A percentile compares a stretch with the other conserved stretches of the same genome.
Evolutionary conservation across 1,140 invertebrate genomes (phyloP).

Genomic region (Adoxophyes honmai): DNA sequence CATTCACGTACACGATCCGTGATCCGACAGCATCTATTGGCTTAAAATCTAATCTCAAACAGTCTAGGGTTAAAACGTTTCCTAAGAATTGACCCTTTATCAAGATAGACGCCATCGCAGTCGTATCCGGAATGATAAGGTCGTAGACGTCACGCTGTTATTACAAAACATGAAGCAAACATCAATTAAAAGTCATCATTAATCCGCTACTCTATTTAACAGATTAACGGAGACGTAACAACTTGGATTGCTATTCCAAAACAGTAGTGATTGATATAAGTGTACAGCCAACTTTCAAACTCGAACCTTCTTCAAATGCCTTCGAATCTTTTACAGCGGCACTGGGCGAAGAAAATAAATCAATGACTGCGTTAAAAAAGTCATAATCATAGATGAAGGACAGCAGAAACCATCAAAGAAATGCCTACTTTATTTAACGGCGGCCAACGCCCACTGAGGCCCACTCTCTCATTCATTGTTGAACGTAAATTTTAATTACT

Average conservation of each 20-base stretch:
- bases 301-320: no score
- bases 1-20: not conserved
- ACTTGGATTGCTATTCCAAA: no score
- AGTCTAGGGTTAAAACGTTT: slow-evolving; percentile 6
- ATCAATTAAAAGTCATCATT: no score
- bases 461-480: not conserved
- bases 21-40: slow-evolving; percentile 1
- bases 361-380: no score
- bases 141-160: not conserved
- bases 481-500: not conserved
- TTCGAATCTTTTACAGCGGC: no score
- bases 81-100: slow-evolving; percentile 10
- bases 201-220: no score
- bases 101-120: not conserved
- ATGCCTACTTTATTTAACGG: not conserved
- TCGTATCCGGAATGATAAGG: not conserved
- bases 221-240: no score
- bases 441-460: not conserved
- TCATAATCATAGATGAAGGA: no score
- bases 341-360: no score
- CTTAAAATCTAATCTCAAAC: not conserved
- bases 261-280: no score
- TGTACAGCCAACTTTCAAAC: no score
- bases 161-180: not conserved
- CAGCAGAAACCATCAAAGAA: no score